These are phyloP conservation scores for Bombus balteatus DNA, from an alignment of 1,140 invertebrate genomes.

Conservation along the genomic window DNA sequence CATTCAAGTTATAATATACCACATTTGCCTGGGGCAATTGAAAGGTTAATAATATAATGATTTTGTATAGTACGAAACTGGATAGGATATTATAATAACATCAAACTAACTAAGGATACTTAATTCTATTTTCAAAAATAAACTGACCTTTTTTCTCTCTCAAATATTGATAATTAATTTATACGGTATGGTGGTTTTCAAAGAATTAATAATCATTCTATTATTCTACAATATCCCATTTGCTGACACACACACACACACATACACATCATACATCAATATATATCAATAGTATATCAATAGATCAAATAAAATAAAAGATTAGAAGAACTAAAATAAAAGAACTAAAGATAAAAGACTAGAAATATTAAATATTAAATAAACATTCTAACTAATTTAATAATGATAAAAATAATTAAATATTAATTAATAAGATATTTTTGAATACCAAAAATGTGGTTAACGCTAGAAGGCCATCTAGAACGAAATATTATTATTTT, in stretches of 20 bases:
- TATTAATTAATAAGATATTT: background rate
- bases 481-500: no score
- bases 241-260: no score
- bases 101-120: no score
- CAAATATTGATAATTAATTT: background rate
- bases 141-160: background rate
- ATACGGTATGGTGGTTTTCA: no score
- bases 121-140: no score
- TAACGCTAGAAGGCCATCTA: no score
- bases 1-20: no score
- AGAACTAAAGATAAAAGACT: background rate
- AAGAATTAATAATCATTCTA: background rate
- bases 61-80: no score
- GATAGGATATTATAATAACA: background rate
- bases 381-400: background rate
- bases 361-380: background rate
- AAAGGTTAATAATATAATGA: no score
- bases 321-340: background rate
- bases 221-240: background rate
- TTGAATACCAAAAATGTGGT: no score
- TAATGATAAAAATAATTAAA: background rate
- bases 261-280: background rate
- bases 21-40: no score
- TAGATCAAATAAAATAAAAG: background rate
- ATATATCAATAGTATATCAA: background rate